Base-by-base conservation (phyloP, 2,113 vertebrate species). In the Dascyllus trimaculatus region DNA sequence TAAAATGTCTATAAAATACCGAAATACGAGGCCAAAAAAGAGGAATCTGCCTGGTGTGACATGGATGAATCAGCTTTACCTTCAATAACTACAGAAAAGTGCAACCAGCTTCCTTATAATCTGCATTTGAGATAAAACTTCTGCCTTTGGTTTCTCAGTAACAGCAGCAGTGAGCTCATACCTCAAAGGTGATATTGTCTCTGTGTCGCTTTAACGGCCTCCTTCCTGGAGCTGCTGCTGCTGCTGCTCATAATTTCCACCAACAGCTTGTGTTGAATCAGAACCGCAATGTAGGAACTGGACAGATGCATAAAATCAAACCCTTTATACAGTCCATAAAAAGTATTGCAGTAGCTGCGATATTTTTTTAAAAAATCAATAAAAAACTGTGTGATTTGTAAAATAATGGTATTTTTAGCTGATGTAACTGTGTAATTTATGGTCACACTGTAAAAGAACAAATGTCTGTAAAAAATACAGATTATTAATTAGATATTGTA, bases 231-330 rank as follows among this genome's bases (percentile, higher is more conserved):
- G 56, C 35, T n/a, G 52, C 48, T 11, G 56, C 35, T n/a, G 52
- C 48, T 11, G 52, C 38, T 19, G 63, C 43, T 84, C 21, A 81
- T 71, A 60, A 67, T 73, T 79, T 84, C 60, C 67, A 70, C 21
- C n/a, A 43, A 29, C 46, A 59, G 73, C 32, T 54, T 52, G 62
- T 59, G 65, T 9, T 64, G 57, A 56, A 64, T 60, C 70, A 24
- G 64, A 58, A 11, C 21, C n/a, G 43, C 3, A 26, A 43, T 59
- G 57, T 11, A 65, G 51, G 22, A 82, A 38, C 24, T 68, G 46
- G 5, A 24, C 18, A 3, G 46, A 38, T 21, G 25, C 45, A 4
- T 67, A 19, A 67, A 71, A 56, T 67, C 17, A 62, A 49, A 21
- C 32, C 24, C n/a, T 14, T 5, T 2, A 0, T 15, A 38, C 19